Base-by-base conservation (phyloP, 2,113 vertebrate genomes). In the Ginglymostoma cirratum region DNA sequence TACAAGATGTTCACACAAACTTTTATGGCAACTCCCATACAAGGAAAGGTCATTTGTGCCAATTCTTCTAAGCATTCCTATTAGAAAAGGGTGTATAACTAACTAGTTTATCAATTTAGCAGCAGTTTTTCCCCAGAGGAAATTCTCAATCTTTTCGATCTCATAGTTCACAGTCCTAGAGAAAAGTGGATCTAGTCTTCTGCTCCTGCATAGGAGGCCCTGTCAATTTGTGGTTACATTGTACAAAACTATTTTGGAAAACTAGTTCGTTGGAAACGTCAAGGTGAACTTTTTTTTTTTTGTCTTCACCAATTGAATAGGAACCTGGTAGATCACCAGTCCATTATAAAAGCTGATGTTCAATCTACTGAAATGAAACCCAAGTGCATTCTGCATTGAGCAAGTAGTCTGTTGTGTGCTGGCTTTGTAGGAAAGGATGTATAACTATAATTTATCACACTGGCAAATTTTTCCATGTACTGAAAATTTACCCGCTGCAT, bases 401-500 rank as follows among this genome's bases (percentile, higher is more conserved):
- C 45, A 24, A 52, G 1, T 52, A 12, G 14, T 45, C 5, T 24
- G 23, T 45, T 86, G 83, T 86, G 83, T 23, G n/a, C 83, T 48
- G 27, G 48, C 3, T 17, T 92, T 34, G 5, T 87, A 52, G 42
- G 42, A 87, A 52, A 87, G 48, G 24, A 61, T 12, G 55, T 38
- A 92, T n/a, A 92, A 92, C 90, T 93, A 61, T 15, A 93, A 66
- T 38, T 67, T 38, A 8, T 93, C 90, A 93, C 34, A 61, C 55
- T 61, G 30, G 87, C 87, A 90, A 90, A 38, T 92, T 67, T 65
- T n/a, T 38, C 90, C 61, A 93, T 3, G 21, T 6, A 5, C 23
- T 87, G 45, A 52, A 87, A 52, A 87, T 87, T 7, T 52, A 52
- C 7, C 85, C 23, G 10, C 8, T 52, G 21, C 24, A 45, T 48